A percentile compares a stretch with the other conserved stretches of the same genome.
Conservation (phyloP, 2,113 vertebrate genomes). For the Equus quagga region DNA sequence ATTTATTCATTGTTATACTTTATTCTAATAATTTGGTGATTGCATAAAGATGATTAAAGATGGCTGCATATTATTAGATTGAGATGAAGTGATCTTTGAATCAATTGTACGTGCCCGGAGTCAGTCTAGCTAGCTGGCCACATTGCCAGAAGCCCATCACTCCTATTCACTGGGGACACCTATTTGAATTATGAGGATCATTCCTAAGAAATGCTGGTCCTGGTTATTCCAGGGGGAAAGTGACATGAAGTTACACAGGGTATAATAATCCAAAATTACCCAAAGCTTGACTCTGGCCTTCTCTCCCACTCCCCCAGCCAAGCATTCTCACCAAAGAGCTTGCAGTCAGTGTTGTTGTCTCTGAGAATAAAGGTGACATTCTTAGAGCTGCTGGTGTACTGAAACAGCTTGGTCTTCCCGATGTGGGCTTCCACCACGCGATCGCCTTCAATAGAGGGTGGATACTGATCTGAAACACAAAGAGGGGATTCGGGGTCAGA, state of each 20-base stretch:
- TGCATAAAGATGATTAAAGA: neutral
- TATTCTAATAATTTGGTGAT: conserved; percentile 30
- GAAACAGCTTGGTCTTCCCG: neutral
- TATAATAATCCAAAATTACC: neutral
- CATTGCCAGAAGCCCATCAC: neutral
- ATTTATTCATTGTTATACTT: neutral
- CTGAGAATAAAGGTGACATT: conserved; percentile 29
- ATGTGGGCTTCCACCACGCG: neutral
- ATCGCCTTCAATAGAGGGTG: conserved; percentile 45
- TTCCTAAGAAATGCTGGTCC: neutral
- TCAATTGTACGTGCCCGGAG: neutral
- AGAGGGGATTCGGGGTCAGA: neutral
- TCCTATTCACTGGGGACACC: neutral
- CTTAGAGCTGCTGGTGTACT: conserved; percentile 23
- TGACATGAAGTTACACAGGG: neutral
- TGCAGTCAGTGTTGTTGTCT: neutral
- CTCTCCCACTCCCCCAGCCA: neutral
- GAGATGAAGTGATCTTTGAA: neutral
- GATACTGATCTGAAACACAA: conserved; percentile 71
- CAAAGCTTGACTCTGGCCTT: neutral
- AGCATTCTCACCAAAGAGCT: conserved; percentile 59
- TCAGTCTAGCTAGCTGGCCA: neutral
- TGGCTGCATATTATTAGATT: neutral
- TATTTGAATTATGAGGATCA: neutral
- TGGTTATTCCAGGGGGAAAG: neutral